A percentile compares a stretch with the other conserved stretches of the same genome.
phyloP scores from a whole-genome alignment of 2,888 invertebrate species.

The Brenthis ino region DNA sequence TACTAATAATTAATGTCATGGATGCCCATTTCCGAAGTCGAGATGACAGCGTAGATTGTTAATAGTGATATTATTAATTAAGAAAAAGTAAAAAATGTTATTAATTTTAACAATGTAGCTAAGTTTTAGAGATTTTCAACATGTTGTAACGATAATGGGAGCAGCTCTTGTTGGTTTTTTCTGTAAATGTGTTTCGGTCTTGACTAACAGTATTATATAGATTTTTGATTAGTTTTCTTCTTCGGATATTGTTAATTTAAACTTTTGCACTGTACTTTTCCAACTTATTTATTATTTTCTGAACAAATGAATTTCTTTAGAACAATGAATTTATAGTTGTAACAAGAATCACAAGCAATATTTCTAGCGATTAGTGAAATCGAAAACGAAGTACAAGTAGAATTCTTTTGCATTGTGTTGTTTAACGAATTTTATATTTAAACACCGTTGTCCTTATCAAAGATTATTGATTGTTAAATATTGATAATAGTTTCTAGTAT shows the following conservation, averaged over 20 bases:
- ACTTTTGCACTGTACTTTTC: neutral
- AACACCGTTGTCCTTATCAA: constrained; percentile 65
- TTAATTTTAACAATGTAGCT: constrained; percentile 75
- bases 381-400: constrained; percentile 34
- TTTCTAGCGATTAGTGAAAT: constrained; percentile 18
- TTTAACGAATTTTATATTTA: constrained; percentile 41
- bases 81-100: constrained; percentile 76
- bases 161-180: constrained; percentile 51
- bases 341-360: constrained; percentile 21
- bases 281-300: neutral
- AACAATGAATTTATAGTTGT: neutral
- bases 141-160: constrained; percentile 56
- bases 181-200: constrained; percentile 49
- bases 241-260: neutral
- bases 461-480: constrained; percentile 74
- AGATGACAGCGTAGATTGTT: constrained; percentile 77
- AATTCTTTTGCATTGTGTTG: constrained; percentile 31
- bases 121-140: constrained; percentile 75
- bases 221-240: neutral
- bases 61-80: constrained; percentile 80
- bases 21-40: constrained; percentile 56
- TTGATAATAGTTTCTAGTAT: constrained; percentile 48
- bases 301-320: neutral
- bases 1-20: neutral
- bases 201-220: constrained; percentile 63